Conservation (phyloP, 2,113 vertebrate genomes). For the Bagarius yarrelli region DNA sequence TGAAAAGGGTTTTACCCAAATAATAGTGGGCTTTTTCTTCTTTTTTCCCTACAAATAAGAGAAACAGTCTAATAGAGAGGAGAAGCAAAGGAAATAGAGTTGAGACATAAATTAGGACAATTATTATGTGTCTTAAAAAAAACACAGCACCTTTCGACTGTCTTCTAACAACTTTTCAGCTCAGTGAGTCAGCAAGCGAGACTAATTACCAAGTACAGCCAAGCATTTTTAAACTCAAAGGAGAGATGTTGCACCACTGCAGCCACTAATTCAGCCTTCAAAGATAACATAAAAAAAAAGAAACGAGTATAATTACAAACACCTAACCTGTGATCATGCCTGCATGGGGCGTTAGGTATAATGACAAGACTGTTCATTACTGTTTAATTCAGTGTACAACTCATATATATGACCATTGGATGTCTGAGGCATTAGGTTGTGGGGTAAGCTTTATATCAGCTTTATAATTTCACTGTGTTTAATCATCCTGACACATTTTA, state of each 20-base stretch:
- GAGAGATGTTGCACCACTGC: neutral
- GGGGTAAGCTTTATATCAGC: neutral
- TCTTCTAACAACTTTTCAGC: conserved; percentile 25
- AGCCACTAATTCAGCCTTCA: neutral
- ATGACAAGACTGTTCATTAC: conserved; percentile 3
- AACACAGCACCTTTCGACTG: conserved; percentile 1
- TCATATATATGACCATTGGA: neutral
- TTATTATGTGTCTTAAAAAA: conserved; percentile 2
- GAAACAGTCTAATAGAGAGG: neutral
- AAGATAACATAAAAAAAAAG: neutral
- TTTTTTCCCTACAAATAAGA: neutral
- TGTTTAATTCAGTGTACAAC: neutral
- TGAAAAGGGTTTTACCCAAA: neutral
- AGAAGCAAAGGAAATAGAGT: conserved; percentile 3
- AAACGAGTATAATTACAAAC: neutral
- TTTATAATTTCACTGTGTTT: neutral
- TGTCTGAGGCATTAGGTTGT: neutral
- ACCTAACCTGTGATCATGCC: neutral
- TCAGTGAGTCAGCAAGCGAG: conserved; percentile 42
- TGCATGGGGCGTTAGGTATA: conserved; percentile 1
- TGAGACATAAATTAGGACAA: conserved; percentile 8
- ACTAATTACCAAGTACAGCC: conserved; percentile 25
- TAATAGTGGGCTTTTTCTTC: neutral
- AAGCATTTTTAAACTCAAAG: conserved; percentile 14
- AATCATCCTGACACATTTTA: neutral